Evolutionary conservation across 2,888 invertebrate species (phyloP).

Genomic region (Drosophila paucipuncta): DNA sequence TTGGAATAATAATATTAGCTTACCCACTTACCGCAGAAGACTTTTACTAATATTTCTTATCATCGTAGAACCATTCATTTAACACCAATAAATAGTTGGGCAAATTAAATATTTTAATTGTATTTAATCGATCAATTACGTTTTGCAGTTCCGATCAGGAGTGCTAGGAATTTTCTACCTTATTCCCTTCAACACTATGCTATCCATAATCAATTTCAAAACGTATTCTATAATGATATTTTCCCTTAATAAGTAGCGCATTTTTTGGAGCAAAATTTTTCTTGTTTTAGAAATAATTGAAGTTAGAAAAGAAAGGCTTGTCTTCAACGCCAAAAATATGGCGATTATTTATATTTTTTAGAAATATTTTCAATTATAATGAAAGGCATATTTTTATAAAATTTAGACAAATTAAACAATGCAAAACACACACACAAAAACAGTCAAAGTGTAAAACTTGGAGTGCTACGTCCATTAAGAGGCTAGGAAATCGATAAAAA

Average conservation of each 20-base stretch:
- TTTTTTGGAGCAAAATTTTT: background rate
- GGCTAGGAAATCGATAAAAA: background rate
- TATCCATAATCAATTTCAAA: background rate
- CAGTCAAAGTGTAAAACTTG: too few relatives aligned
- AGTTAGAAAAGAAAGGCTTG: background rate
- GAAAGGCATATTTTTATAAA: background rate
- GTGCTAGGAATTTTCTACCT: background rate
- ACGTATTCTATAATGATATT: background rate
- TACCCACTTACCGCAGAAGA: background rate
- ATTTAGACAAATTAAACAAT: background rate
- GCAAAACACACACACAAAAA: background rate
- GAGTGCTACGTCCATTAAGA: too few relatives aligned
- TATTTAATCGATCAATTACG: background rate
- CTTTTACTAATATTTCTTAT: background rate
- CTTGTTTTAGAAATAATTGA: background rate
- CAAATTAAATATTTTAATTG: background rate
- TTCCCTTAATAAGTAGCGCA: background rate
- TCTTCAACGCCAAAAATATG: background rate
- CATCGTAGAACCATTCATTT: background rate
- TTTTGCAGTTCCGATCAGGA: background rate
- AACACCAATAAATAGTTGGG: background rate
- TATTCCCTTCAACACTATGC: background rate
- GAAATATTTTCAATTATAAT: background rate
- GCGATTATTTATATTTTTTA: background rate
- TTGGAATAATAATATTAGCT: background rate